A percentile compares a stretch with the other conserved stretches of the same genome.
Conservation (phyloP, 2,113 vertebrate species). For the Opisthocomus hoazin region DNA sequence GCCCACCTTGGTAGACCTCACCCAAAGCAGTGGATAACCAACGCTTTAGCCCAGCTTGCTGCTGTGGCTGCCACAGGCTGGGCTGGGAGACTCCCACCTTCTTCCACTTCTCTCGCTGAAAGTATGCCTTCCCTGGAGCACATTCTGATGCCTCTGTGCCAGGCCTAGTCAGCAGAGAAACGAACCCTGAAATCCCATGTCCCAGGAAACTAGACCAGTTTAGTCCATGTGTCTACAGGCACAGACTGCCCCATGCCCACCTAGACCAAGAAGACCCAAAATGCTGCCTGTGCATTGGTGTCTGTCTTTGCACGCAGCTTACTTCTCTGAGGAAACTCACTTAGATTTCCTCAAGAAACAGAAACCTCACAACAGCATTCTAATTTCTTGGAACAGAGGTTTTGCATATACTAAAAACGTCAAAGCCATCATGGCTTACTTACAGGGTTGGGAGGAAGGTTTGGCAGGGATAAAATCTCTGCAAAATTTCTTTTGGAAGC, state of each 20-base stretch:
- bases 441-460: background rate
- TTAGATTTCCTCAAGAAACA: background rate
- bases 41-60: background rate
- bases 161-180: background rate
- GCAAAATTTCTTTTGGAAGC: slow-evolving; percentile 26
- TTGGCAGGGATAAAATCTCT: slow-evolving; percentile 19
- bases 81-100: background rate
- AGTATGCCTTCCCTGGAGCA: background rate
- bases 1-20: background rate
- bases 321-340: background rate
- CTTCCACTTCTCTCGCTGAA: background rate
- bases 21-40: background rate
- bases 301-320: background rate
- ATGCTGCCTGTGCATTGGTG: background rate
- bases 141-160: background rate
- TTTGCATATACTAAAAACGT: background rate
- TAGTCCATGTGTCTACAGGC: background rate
- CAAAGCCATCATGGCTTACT: background rate
- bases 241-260: background rate
- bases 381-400: background rate
- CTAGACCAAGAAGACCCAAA: background rate
- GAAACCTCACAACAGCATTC: background rate
- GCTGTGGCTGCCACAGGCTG: background rate
- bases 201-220: background rate
- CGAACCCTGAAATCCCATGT: background rate